These are phyloP conservation scores for Heliangelus exortis DNA, from an alignment of 2,797 vertebrate species.

Conservation along the genomic window DNA sequence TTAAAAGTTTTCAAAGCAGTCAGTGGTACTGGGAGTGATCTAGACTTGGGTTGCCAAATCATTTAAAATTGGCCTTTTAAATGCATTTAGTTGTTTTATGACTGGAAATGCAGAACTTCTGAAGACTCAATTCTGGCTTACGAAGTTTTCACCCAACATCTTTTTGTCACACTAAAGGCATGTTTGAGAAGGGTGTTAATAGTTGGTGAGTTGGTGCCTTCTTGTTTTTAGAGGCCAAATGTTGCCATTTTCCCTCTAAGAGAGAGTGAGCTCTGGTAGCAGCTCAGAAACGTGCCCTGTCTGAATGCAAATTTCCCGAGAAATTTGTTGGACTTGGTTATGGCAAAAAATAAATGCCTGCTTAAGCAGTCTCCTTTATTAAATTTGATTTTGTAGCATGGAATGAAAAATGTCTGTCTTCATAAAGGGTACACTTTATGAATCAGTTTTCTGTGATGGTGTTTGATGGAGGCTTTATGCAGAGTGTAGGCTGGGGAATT, in stretches of 20 bases:
- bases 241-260: neutral
- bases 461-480: neutral
- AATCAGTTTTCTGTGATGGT: neutral
- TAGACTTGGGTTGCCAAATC: neutral
- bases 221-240: neutral
- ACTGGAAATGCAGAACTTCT: neutral
- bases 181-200: neutral
- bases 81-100: neutral
- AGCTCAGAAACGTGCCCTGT: neutral
- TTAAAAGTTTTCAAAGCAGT: neutral
- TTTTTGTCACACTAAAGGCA: neutral
- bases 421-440: neutral
- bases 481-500: neutral
- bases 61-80: neutral
- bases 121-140: neutral
- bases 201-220: neutral
- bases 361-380: neutral
- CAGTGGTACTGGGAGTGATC: neutral
- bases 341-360: neutral
- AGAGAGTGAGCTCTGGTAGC: neutral
- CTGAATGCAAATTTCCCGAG: neutral
- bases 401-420: neutral
- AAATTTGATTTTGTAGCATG: neutral
- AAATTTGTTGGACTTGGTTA: neutral
- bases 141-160: neutral